Evolutionary conservation across 2,888 invertebrate genomes (phyloP), one percentile per base, ranked within the genome.

Genomic region (Taphrorychus bicolor): DNA sequence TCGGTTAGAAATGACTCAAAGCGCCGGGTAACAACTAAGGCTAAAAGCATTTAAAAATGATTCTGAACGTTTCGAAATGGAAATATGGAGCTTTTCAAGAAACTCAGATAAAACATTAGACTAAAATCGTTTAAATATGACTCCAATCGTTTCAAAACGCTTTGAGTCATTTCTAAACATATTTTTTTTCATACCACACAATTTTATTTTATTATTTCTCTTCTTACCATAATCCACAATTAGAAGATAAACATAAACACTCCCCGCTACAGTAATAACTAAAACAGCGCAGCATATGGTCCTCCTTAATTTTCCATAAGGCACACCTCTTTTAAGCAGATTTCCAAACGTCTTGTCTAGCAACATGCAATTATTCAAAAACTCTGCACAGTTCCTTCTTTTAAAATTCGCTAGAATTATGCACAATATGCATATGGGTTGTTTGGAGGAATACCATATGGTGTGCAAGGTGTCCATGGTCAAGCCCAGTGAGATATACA

Each of bases 371-470:
- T 24, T 32, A 51, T 63, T 63, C 21, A 63, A 22, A 49, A 57
- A 63, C 21, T 21, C 14, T 3, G 49, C 14, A n/a, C 51, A 14
- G 19, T 7, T 3, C 14, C 14, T 16, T 49, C 17, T 57, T 23
- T 57, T 57, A 11, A 51, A 16, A 16, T 63, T 40, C 11, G 5
- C 16, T 2, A 57, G 18, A 5, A 56, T 11, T 11, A 57, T 45
- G 3, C n/a, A 5, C 1, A 57, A 14, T 40, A 57, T 5, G 17
- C n/a, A 58, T 22, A 42, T 5, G 0, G 40, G n/a, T 16, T 42
- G n/a, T 41, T 58, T 64, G n/a, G 42, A 32, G 22, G 59, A 64
- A 9, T 21, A 23, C 19, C 52, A 59, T 1, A 40, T n/a, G 3
- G 17, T 41, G 16, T 59, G 59, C 17, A 64, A 19, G 16, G 42